These are phyloP conservation scores for Rhagoletis pomonella DNA, from an alignment of 1,140 invertebrate genomes.

Conservation along the genomic window DNA sequence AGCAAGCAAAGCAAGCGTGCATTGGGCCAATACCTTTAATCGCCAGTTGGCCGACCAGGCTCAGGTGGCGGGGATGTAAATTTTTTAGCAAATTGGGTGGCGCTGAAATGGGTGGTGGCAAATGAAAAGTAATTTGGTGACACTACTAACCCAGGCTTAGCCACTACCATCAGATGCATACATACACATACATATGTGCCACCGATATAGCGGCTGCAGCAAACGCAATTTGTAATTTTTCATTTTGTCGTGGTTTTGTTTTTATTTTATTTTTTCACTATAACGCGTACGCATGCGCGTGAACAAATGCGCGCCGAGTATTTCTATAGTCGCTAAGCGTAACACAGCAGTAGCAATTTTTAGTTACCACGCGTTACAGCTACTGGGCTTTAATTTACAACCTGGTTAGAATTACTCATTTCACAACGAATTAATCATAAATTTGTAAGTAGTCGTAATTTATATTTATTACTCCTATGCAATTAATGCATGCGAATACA, in stretches of 20 bases:
- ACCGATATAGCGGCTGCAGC: background rate
- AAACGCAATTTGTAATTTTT: background rate
- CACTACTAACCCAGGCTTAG: background rate
- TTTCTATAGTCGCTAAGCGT: background rate
- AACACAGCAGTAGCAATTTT: constrained; percentile 22
- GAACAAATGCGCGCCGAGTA: background rate
- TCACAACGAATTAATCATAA: constrained; percentile 47
- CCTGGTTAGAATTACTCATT: constrained; percentile 50
- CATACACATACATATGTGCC: background rate
- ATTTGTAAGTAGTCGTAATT: constrained; percentile 27
- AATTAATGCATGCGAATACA: constrained; percentile 18
- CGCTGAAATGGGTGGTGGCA: constrained; percentile 41
- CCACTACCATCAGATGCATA: background rate
- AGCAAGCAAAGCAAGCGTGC: too few relatives aligned
- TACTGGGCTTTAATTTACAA: constrained; percentile 42
- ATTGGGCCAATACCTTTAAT: too few relatives aligned
- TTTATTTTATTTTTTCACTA: background rate
- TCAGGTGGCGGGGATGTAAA: constrained; percentile 59
- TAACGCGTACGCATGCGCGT: constrained; percentile 3
- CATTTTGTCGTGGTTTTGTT: background rate
- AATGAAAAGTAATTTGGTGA: background rate
- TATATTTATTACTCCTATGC: constrained; percentile 28
- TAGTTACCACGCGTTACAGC: constrained; percentile 30
- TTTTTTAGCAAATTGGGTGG: constrained; percentile 58
- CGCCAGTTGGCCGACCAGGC: constrained; percentile 61